Base-by-base conservation (phyloP, 2,113 vertebrate species). In the Aphelocoma coerulescens region DNA sequence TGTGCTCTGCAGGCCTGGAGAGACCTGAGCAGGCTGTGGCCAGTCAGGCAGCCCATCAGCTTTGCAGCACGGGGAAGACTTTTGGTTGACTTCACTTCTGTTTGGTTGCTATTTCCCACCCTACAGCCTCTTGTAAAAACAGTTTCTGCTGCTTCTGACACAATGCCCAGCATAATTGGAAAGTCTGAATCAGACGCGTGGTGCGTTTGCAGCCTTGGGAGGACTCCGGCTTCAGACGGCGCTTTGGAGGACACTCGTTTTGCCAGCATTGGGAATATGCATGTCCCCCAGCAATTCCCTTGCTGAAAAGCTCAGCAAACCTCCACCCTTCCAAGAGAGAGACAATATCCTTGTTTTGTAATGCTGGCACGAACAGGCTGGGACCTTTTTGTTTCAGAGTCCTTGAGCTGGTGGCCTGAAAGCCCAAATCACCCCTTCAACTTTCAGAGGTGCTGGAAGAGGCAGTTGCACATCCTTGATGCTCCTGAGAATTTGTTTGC, bases 171-270 rank as follows among this genome's bases (percentile, higher is more conserved):
- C 62, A 4, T 32, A 79, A 66, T 2, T 83, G 96, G 94, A 91
- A 89, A 83, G 85, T 78, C 87, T 94, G 91, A 94, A 93, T 81
- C 93, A 97, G 94, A 48, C 3, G 26, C 1, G 2, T 62, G 91
- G 71, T 91, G 92, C 11, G 27, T 66, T 77, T 30, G 69, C 95
- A 89, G 96, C 87, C 91, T 67, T 14, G 1, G 81, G 81, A 91
- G 69, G 74, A 61, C 74, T 89, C 82, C 5, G 39, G 76, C 83
- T 62, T 43, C 92, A 43, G 43, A 39, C 0, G 0, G 41, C 0
- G 4, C 58, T 83, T 27, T 24, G 27, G 52, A 87, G 91, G 89
- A 55, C 80, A 18, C 72, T 75, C 1, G 0, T n/a, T 48, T 19
- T 78, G 80, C 84, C 77, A 69, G 63, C 19, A 0, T 6, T 67